Evolutionary conservation across 2,888 invertebrate genomes (phyloP).

Genomic region (Tanypteryx hageni): DNA sequence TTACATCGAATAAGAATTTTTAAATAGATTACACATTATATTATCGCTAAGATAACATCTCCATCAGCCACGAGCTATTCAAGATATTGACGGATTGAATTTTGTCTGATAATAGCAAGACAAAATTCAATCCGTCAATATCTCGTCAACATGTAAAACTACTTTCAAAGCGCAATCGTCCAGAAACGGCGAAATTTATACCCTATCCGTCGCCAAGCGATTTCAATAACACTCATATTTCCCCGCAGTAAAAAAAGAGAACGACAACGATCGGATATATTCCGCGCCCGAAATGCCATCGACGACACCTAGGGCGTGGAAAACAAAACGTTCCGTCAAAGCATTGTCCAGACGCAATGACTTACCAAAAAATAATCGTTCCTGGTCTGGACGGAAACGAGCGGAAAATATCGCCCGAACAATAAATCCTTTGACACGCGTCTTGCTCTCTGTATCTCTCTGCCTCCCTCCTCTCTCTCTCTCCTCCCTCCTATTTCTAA

Average conservation of each 20-base stretch:
- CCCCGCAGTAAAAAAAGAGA: neutral
- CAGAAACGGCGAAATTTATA: neutral
- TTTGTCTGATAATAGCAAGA: no score
- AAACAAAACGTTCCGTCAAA: neutral
- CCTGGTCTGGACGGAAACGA: neutral
- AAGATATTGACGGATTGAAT: no score
- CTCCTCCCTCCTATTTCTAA: neutral
- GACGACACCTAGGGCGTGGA: neutral
- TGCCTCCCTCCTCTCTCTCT: neutral
- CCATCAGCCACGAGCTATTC: no score
- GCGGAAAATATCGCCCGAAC: neutral
- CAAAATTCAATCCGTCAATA: no score
- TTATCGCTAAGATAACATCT: no score
- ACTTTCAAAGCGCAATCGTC: neutral
- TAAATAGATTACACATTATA: no score
- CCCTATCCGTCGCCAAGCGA: neutral
- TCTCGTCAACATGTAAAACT: neutral
- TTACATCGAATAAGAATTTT: no score
- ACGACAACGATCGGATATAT: neutral
- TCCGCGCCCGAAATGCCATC: neutral
- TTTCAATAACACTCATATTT: neutral
- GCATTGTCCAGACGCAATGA: neutral
- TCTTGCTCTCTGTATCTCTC: neutral
- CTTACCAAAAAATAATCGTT: slow-evolving; percentile 13
- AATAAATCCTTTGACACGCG: neutral